Conservation (phyloP, 1,140 invertebrate species). For the Pachypeltis micranthus region DNA sequence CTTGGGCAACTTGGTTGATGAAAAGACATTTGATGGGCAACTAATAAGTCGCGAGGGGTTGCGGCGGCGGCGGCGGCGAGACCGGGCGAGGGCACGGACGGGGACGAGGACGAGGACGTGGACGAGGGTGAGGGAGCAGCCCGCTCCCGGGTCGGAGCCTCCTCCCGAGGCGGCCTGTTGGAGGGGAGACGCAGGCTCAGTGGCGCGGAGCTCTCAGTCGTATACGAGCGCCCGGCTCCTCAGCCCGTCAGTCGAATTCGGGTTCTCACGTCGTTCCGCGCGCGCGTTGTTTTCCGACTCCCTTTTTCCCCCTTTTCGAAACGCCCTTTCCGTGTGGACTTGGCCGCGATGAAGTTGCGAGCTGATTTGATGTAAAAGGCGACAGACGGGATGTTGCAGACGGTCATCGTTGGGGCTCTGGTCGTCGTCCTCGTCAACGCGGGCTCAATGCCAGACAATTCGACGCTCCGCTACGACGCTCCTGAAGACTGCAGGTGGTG, state of each 20-base stretch:
- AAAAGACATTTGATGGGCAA: not conserved
- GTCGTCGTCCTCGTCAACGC: not conserved
- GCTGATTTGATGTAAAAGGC: too few relatives aligned
- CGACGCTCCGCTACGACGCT: conserved; percentile 50
- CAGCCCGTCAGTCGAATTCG: too few relatives aligned
- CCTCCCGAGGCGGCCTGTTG: too few relatives aligned
- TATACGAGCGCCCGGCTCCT: not conserved
- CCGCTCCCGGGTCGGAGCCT: too few relatives aligned
- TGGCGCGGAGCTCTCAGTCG: not conserved
- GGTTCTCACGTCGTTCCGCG: too few relatives aligned
- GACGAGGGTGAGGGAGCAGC: conserved; percentile 7
- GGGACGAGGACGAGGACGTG: not conserved
- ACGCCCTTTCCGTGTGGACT: too few relatives aligned
- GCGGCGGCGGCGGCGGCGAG: not conserved
- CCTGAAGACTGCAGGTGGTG: conserved; percentile 73
- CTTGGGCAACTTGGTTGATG: too few relatives aligned
- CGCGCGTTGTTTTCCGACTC: too few relatives aligned
- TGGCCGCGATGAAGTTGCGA: too few relatives aligned
- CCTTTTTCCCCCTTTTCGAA: too few relatives aligned
- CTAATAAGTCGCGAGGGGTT: not conserved
- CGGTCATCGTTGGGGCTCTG: not conserved
- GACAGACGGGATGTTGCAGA: not conserved
- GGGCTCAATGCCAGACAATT: not conserved
- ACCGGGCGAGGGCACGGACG: not conserved
- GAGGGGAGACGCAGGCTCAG: conserved; percentile 18